Evolutionary conservation across 2,797 vertebrate genomes (phyloP).

Genomic region (Sebastes minor): DNA sequence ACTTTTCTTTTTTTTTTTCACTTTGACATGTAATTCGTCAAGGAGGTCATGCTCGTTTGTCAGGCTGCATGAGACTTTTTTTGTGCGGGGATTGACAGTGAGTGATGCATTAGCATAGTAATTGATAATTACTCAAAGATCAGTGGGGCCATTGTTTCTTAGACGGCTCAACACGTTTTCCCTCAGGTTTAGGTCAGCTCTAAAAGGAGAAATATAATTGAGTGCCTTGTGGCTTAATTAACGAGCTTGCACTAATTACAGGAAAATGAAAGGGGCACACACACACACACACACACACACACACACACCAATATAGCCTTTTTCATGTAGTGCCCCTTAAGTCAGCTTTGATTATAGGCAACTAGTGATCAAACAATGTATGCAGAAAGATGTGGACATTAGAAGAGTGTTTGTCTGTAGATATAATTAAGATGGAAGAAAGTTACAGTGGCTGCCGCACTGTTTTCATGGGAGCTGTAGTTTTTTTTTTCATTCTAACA

Average conservation of each 20-base stretch:
- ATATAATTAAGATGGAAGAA: background rate
- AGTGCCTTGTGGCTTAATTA: slow-evolving; percentile 81
- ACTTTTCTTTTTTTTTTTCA: background rate
- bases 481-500: too few relatives aligned
- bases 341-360: slow-evolving; percentile 17
- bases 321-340: slow-evolving; percentile 7
- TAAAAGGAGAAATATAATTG: slow-evolving; percentile 78
- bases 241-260: slow-evolving; percentile 74
- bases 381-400: background rate
- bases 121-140: slow-evolving; percentile 83
- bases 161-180: slow-evolving; percentile 77
- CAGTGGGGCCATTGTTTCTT: slow-evolving; percentile 76
- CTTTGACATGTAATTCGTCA: slow-evolving; percentile 51
- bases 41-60: slow-evolving; percentile 26
- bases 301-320: background rate
- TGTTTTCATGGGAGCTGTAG: background rate
- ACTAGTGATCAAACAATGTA: background rate
- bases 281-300: background rate
- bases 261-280: slow-evolving; percentile 28
- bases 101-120: slow-evolving; percentile 79
- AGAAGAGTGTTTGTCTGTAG: background rate
- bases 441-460: background rate
- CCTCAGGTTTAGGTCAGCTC: slow-evolving; percentile 80
- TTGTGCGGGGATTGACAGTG: slow-evolving; percentile 55
- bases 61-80: slow-evolving; percentile 45